phyloP scores from a whole-genome alignment of 2,113 vertebrate genomes.

The Pseudonaja textilis region DNA sequence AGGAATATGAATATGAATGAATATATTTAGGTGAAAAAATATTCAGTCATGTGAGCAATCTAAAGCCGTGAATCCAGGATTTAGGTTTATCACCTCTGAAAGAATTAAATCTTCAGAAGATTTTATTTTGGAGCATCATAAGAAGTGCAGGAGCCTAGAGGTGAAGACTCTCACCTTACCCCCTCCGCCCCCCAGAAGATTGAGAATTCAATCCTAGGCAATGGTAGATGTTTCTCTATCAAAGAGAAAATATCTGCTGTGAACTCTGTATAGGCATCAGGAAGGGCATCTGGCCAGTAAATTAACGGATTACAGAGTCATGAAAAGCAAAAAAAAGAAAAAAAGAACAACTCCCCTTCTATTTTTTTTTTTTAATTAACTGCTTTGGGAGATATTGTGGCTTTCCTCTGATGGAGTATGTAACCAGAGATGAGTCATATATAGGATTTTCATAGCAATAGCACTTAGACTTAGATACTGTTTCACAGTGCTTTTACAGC shows the following conservation, averaged over 20 bases:
- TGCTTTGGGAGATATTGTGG: conserved; percentile 32
- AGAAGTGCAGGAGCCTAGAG: too few relatives aligned
- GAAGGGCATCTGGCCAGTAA: too few relatives aligned
- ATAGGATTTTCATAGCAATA: conserved; percentile 30
- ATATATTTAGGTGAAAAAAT: background rate
- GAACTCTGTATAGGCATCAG: too few relatives aligned
- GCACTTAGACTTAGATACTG: too few relatives aligned
- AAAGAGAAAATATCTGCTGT: too few relatives aligned
- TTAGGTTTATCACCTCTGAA: background rate
- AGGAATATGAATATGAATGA: background rate
- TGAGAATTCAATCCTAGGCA: too few relatives aligned
- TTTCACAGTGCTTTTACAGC: too few relatives aligned
- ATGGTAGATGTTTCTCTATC: too few relatives aligned
- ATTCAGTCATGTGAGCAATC: background rate
- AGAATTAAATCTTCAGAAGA: background rate
- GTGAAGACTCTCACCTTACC: too few relatives aligned
- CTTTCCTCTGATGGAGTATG: background rate
- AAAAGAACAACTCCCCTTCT: background rate
- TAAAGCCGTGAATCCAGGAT: background rate
- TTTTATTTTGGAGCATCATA: background rate
- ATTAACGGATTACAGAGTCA: too few relatives aligned
- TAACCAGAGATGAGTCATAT: conserved; percentile 39
- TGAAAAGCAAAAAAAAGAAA: too few relatives aligned
- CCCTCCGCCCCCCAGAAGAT: accelerated
- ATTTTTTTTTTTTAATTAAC: conserved; percentile 13